phyloP scores from a whole-genome alignment of 1,140 invertebrate species.

The Nasonia giraulti region DNA sequence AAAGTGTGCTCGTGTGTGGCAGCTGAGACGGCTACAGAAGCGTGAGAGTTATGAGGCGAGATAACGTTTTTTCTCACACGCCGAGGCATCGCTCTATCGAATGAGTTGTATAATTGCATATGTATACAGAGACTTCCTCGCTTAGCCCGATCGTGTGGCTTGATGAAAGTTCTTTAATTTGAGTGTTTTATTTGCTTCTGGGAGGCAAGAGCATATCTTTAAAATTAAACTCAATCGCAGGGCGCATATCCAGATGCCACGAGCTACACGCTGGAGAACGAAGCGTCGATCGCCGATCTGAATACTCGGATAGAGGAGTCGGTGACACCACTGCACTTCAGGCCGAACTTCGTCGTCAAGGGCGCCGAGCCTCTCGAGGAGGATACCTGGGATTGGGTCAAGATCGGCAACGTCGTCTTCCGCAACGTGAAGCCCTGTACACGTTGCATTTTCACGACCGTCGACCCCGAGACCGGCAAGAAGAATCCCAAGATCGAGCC shows the following conservation, averaged over 20 bases:
- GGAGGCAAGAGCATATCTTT: no score
- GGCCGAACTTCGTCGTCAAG: conserved; percentile 81
- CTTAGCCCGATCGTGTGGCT: no score
- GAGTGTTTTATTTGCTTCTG: not conserved
- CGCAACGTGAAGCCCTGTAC: conserved; percentile 80
- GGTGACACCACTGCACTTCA: conserved; percentile 77
- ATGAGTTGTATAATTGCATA: not conserved
- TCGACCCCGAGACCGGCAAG: conserved; percentile 75
- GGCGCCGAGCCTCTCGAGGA: conserved; percentile 79
- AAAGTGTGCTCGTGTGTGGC: not conserved
- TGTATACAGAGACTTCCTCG: not conserved
- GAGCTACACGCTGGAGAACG: conserved; percentile 78
- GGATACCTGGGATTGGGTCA: conserved; percentile 82
- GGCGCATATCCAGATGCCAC: conserved; percentile 78
- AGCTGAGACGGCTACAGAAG: not conserved
- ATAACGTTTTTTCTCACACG: not conserved
- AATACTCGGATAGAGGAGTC: conserved; percentile 75
- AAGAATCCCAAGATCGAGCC: conserved; percentile 75
- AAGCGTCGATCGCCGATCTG: conserved; percentile 79
- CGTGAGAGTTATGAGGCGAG: not conserved
- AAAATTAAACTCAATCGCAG: conserved; percentile 60
- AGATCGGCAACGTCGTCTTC: conserved; percentile 79
- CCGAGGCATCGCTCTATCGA: not conserved
- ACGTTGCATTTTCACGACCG: conserved; percentile 78
- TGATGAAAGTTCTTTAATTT: not conserved